Base-by-base conservation (phyloP, 2,113 vertebrate species). In the Myotis lucifugus region DNA sequence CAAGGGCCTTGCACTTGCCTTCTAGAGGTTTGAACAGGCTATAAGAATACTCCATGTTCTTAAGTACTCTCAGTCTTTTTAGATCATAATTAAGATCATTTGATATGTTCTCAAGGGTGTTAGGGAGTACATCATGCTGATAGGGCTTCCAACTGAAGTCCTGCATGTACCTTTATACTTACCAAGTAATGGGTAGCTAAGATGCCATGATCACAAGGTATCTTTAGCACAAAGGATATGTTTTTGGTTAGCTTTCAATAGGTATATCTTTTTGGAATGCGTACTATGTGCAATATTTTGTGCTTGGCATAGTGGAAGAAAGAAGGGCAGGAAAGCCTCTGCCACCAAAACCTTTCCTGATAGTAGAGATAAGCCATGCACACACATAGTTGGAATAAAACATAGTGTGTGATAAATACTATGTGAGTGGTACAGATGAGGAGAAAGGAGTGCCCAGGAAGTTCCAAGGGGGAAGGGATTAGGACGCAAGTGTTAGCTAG, bases 171-270 rank as follows among this genome's bases (percentile, higher is more conserved):
- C 64, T 3, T 42, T 6, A 13, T 85, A 83, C 88, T 97, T 97
- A 87, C 78, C 61, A 91, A 96, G 91, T 79, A 56, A 84, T 48
- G 59, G 52, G 32, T n/a, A 70, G 78, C 13, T 29, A 52, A 91
- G 81, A 95, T 87, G 76, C 56, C 94, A 85, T 85, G 79, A 96
- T 94, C 78, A 97, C 94, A 97, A 97, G 59, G 59, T 83, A 94
- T 95, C 84, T 83, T 70, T 32, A 94, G 88, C 69, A 96, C 59
- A 92, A 94, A 85, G 66, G 72, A 9, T 50, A 9, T 19, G 54
- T 95, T 95, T 96, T 46, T 87, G 19, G 81, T 0, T 18, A 73
- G 32, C 59, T 56, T 0, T 94, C 67, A 91, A 74, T 37, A 23
- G 25, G 37, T 54, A 17, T 48, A 17, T 72, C 27, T 67, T 82